Percentiles rank a stretch among this genome's conserved stretches.
Conservation (phyloP, 2,797 vertebrate species). For the Champsocephalus esox region DNA sequence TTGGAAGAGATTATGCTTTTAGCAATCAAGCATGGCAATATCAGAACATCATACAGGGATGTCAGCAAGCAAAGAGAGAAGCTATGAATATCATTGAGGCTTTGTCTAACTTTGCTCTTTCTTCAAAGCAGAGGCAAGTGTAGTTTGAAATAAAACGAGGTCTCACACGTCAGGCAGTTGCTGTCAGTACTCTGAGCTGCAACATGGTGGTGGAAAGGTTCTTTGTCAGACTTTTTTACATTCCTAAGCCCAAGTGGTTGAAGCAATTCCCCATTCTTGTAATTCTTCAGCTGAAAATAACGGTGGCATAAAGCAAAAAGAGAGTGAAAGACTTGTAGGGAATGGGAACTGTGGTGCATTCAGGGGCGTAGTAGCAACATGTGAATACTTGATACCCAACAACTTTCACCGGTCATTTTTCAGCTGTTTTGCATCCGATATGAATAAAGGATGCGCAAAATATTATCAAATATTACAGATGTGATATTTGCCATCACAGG, state of each 20-base stretch:
- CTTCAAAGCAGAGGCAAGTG: conserved; percentile 40
- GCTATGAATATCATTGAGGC: conserved; percentile 58
- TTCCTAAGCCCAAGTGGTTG: no score
- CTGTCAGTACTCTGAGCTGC: conserved; percentile 12
- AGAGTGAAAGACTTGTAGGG: not conserved
- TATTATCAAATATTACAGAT: no score
- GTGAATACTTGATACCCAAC: no score
- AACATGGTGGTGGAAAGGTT: not conserved
- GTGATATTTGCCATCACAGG: no score
- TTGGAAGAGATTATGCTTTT: conserved; percentile 58
- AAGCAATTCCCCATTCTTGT: not conserved
- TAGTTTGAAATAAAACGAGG: conserved; percentile 10
- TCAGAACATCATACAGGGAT: conserved; percentile 42
- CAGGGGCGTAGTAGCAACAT: no score
- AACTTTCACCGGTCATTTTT: no score
- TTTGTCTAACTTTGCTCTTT: conserved; percentile 57
- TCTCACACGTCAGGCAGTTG: conserved; percentile 16
- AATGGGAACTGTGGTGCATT: no score
- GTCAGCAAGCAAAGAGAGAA: conserved; percentile 46
- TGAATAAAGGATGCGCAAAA: no score
- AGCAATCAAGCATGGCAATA: conserved; percentile 46
- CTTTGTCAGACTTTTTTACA: not conserved
- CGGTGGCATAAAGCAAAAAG: not conserved
- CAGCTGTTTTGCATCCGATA: no score
- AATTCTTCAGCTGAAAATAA: conserved; percentile 5